phyloP scores from a whole-genome alignment of 2,888 invertebrate genomes.

The Eupithecia vulgata region DNA sequence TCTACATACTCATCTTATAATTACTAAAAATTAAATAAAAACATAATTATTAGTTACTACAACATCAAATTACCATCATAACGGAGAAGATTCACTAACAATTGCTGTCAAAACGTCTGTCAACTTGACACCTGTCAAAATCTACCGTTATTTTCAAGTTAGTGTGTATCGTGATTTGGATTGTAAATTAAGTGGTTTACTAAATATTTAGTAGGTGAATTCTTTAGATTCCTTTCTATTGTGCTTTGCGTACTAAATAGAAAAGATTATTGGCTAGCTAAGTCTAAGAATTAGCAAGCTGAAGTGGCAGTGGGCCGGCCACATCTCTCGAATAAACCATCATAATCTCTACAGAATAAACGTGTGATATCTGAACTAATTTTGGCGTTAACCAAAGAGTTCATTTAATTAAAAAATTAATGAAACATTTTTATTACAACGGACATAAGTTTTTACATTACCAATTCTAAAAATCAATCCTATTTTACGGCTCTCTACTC shows the following conservation, averaged over 20 bases:
- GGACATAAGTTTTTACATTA: no score
- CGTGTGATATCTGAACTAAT: no score
- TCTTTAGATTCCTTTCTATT: not conserved
- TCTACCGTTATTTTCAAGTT: slow-evolving; percentile 35
- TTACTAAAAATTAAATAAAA: slow-evolving; percentile 13
- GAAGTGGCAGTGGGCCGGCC: no score
- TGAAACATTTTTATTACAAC: no score
- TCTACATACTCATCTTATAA: slow-evolving; percentile 18
- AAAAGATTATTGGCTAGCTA: no score
- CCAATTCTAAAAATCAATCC: no score
- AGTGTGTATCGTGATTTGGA: not conserved
- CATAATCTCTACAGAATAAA: no score
- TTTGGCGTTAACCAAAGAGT: no score
- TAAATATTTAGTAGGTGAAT: slow-evolving; percentile 10
- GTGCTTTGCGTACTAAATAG: not conserved
- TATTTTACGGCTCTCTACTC: no score
- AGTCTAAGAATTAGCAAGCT: no score
- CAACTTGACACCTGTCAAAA: slow-evolving; percentile 65
- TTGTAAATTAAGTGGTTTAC: not conserved
- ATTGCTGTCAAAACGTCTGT: slow-evolving; percentile 18
- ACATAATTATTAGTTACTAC: slow-evolving; percentile 9
- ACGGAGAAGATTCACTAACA: slow-evolving; percentile 54
- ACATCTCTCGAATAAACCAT: no score
- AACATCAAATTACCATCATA: slow-evolving; percentile 17
- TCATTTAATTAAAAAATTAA: no score